Evolutionary conservation across 2,797 vertebrate genomes (phyloP), one percentile per base, ranked within the genome.

Genomic region (Fundulus diaphanus): DNA sequence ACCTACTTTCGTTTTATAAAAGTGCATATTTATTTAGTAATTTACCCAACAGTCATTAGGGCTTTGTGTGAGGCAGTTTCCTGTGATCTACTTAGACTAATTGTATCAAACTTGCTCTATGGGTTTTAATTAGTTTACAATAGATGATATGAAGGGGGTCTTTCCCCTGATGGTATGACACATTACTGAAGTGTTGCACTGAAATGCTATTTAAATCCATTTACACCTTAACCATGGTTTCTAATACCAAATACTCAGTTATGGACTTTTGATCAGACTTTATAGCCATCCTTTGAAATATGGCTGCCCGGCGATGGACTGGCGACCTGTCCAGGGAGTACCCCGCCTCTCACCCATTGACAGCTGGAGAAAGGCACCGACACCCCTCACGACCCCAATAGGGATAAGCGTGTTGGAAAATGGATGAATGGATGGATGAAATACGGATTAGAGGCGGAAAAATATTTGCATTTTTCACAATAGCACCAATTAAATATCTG

Each of bases 31-130:
- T 89, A 93, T 93, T 92, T 93, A 91, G 89, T 91, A 70, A 79
- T 94, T 94, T 94, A 93, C 84, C 86, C 88, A 90, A 88, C 88
- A 93, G 90, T 89, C 90, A 92, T 90, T 92, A 92, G 79, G 80
- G 83, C 85, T 79, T 77, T 82, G 80, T 88, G 85, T 80, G 71
- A 83, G 79, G 84, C 82, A 84, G 82, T 83, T 90, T 83, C 69
- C 78, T 89, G 77, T 86, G 80, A 92, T 92, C 82, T 87, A 82
- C 81, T 84, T 85, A 82, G 80, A 84, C 85, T 94, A 93, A 90
- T 94, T 92, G 91, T 90, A 90, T 90, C 84, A 91, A 90, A 93
- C 85, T 87, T 91, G 82, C 90, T 88, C 89, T 88, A 85, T 91
- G 81, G 84, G 86, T 82, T 85, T 88, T 91, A 89, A 92, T 93